Conservation (phyloP, 2,888 invertebrate species). For the Pristionchus maxplancki region DNA sequence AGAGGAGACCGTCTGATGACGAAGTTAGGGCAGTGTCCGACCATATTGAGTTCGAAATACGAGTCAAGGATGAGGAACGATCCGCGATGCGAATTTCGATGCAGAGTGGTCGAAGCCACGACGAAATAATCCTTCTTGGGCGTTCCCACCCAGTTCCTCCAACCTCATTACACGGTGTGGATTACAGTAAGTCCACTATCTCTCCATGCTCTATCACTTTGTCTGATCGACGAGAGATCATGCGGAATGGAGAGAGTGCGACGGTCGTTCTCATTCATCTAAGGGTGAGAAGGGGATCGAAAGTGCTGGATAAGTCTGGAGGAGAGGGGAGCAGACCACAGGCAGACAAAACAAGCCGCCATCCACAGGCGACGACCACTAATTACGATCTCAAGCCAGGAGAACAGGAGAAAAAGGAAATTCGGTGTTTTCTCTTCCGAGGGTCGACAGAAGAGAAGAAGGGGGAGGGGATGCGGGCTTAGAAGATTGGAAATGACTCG, state of each 20-base stretch:
- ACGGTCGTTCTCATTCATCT: neutral
- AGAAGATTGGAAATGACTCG: conserved; percentile 42
- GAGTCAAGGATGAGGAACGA: neutral
- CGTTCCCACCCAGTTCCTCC: neutral
- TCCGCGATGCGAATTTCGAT: too few species aligned
- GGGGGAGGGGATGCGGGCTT: conserved; percentile 19
- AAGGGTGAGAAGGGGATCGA: neutral
- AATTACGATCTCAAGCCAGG: neutral
- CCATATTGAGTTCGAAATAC: neutral
- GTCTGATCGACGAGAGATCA: neutral
- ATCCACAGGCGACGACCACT: neutral
- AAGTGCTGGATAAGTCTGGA: neutral
- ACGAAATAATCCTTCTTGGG: neutral
- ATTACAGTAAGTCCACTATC: neutral
- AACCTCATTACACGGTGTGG: neutral
- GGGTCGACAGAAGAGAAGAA: neutral
- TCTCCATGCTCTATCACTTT: neutral
- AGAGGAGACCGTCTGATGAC: conserved; percentile 5
- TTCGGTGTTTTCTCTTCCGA: conserved; percentile 39
- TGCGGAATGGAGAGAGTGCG: neutral
- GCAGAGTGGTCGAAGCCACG: neutral
- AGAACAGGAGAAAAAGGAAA: neutral
- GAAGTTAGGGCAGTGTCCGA: neutral
- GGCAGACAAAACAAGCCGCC: neutral
- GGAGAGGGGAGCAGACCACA: neutral